Conservation (phyloP, 2,113 vertebrate genomes). For the Eidolon helvum region DNA sequence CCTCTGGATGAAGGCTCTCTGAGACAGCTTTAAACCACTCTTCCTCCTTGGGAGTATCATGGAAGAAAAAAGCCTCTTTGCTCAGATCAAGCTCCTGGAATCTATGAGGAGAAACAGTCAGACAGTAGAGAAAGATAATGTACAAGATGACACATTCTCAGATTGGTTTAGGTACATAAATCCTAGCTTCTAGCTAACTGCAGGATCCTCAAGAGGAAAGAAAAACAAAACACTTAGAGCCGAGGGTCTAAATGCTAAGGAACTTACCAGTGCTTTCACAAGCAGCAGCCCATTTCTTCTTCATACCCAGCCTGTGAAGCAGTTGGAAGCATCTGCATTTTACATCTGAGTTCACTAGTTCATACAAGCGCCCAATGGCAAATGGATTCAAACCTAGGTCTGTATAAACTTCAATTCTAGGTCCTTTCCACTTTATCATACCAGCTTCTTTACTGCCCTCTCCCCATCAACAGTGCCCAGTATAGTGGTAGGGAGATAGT, state of each 20-base stretch:
- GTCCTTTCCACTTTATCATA: background rate
- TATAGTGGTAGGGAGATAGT: background rate
- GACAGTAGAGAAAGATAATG: background rate
- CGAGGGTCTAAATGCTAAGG: background rate
- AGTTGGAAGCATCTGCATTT: background rate
- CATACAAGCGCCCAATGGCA: background rate
- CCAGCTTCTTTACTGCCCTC: background rate
- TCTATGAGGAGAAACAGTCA: conserved; percentile 81
- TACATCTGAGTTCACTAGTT: background rate
- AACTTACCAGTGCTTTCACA: background rate
- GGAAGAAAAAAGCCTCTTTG: conserved; percentile 98
- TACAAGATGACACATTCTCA: background rate
- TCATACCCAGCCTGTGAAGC: background rate
- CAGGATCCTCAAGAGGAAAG: background rate
- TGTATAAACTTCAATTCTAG: background rate
- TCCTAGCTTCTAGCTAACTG: background rate
- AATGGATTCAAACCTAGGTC: background rate
- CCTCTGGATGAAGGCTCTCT: conserved; percentile 91
- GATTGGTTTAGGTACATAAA: background rate
- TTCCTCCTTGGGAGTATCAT: conserved; percentile 95
- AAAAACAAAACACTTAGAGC: background rate
- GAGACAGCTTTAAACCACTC: conserved; percentile 97
- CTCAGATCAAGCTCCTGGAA: conserved; percentile 99
- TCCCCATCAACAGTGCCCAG: background rate
- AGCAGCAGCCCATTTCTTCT: background rate